Evolutionary conservation across 2,888 invertebrate species (phyloP).

Genomic region (Meandrusa payeni): DNA sequence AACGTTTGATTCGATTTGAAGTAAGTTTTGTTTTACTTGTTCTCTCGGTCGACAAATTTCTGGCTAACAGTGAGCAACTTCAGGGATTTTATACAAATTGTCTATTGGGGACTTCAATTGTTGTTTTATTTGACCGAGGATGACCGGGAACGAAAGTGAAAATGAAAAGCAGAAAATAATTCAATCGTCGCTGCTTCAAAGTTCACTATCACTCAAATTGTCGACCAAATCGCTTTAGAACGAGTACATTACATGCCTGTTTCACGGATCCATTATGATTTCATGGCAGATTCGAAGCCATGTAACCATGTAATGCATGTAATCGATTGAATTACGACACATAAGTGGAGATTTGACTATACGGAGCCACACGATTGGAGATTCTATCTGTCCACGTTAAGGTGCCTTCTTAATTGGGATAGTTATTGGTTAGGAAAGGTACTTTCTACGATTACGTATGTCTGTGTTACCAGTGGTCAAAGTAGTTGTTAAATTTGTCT

Average conservation of each 20-base stretch:
- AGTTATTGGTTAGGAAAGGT: not conserved
- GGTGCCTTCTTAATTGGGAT: not conserved
- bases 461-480: not conserved
- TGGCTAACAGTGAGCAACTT: too few relatives aligned
- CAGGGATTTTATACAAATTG: too few relatives aligned
- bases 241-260: constrained; percentile 12
- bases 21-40: too few relatives aligned
- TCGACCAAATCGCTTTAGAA: constrained; percentile 10
- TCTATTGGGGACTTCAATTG: too few relatives aligned
- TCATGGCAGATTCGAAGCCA: constrained; percentile 10
- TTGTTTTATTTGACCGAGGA: too few relatives aligned
- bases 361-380: not conserved
- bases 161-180: not conserved
- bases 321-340: constrained; percentile 16
- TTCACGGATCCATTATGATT: constrained; percentile 10
- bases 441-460: not conserved
- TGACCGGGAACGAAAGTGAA: not conserved
- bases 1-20: too few relatives aligned
- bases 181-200: not conserved
- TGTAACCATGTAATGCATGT: constrained; percentile 16
- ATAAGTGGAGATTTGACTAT: constrained; percentile 3
- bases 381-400: not conserved
- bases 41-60: too few relatives aligned
- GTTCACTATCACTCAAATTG: constrained; percentile 4
- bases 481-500: too few relatives aligned